Base-by-base conservation (phyloP, 2,888 invertebrate species). In the Pammene aurita region DNA sequence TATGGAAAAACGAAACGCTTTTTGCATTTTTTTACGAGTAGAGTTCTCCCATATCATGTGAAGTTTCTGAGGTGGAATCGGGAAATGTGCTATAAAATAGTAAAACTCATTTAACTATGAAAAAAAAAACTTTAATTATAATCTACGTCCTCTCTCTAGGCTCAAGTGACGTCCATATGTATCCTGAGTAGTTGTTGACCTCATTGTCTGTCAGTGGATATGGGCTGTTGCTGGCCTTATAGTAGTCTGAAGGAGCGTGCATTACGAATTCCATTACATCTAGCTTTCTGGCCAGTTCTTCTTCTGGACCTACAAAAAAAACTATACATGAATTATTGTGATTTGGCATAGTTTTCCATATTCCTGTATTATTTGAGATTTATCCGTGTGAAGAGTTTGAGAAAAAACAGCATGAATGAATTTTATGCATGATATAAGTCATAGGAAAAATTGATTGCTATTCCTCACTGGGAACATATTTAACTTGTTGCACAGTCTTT, bases 181-280 rank as follows among this genome's bases (percentile, higher is more conserved):
- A 95, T 0, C 95, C 95, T 16, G 81, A 89, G 56, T 90, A 85
- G 67, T 90, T 85, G 71, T 93, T 92, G 0, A 93, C 76, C 61
- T 92, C 89, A 2, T 84, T 84, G 62, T 93, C 92, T 0, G 84
- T 86, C 56, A 93, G 87, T 0, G 97, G 96, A 84, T 96, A 97
- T 0, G 97, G 97, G 13, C 95, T 95, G 73, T 93, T 95, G 75
- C 94, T 94, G 9, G 96, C 93, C 80, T 95, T 95, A 85, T 96
- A 97, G 88, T 98, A 98, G 84, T 98, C 97, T 0, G 97, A 97
- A 0, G 98, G 98, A 0, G 98, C 97, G 80, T 97, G 98, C 96
- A 98, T 97, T 16, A 98, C 95, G 89, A 98, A 98, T 80, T 97
- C 96, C 95, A 98, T 95, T 75, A 95, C 96, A 41, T 96, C 96